Conservation (phyloP, 2,797 vertebrate genomes). For the Tragelaphus oryx region DNA sequence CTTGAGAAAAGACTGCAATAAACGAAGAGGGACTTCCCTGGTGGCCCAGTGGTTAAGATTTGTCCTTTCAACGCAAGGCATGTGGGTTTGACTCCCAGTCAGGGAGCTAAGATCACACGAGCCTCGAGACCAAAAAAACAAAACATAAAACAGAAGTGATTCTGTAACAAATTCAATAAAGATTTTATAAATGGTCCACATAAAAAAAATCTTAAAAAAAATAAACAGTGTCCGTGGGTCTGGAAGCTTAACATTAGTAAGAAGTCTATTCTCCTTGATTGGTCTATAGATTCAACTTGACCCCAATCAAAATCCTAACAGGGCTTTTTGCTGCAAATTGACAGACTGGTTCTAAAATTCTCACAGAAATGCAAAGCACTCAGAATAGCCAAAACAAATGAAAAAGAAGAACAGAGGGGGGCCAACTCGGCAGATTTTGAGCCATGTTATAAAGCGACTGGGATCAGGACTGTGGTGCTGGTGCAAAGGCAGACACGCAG, state of each 20-base stretch:
- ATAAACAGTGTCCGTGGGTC: rapidly evolving
- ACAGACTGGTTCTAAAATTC: not conserved
- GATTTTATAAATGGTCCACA: too few relatives aligned
- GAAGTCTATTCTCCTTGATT: not conserved
- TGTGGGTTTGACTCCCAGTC: not conserved
- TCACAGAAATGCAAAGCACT: not conserved
- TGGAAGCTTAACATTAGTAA: not conserved
- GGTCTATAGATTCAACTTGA: not conserved
- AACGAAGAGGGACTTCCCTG: not conserved
- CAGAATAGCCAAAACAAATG: not conserved
- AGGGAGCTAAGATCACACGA: not conserved
- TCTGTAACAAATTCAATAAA: too few relatives aligned
- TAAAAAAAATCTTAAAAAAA: too few relatives aligned
- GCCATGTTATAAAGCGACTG: not conserved
- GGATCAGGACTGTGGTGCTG: too few relatives aligned
- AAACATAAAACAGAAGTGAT: not conserved
- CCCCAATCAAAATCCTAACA: not conserved
- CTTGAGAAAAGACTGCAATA: not conserved
- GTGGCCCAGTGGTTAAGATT: not conserved
- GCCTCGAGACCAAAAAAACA: not conserved
- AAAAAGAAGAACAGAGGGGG: not conserved
- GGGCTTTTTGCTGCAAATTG: not conserved
- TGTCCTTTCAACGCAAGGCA: not conserved
- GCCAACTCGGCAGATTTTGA: not conserved
- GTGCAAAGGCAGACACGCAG: not conserved